These are phyloP conservation scores for Propithecus deckenii DNA, from an alignment of 2,797 vertebrate species.

Conservation along the genomic window DNA sequence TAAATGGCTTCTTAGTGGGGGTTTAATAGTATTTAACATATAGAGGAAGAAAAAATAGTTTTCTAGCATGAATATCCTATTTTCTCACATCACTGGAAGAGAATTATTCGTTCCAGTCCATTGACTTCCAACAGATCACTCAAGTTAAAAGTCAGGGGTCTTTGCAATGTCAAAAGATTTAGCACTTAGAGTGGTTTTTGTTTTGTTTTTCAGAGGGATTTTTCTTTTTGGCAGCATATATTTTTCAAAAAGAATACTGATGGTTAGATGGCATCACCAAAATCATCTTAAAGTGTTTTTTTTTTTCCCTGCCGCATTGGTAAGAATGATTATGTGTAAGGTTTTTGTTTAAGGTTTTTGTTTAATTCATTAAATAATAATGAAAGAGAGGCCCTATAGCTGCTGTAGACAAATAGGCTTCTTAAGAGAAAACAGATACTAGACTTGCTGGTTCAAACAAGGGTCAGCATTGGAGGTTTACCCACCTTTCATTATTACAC, in stretches of 20 bases:
- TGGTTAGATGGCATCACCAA: background rate
- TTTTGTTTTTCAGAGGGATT: constrained; percentile 18
- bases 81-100: constrained; percentile 77
- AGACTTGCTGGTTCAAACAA: constrained; percentile 52
- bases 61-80: constrained; percentile 80
- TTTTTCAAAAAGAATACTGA: constrained; percentile 39
- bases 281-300: background rate
- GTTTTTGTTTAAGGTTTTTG: background rate
- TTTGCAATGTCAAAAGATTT: constrained; percentile 77
- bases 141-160: constrained; percentile 82
- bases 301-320: background rate
- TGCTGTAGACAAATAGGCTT: constrained; percentile 15
- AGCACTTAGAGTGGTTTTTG: constrained; percentile 56
- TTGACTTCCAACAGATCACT: constrained; percentile 80
- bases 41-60: constrained; percentile 65
- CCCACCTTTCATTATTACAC: background rate
- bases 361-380: background rate
- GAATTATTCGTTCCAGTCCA: constrained; percentile 81
- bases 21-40: constrained; percentile 78
- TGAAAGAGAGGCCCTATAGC: constrained; percentile 1
- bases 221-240: background rate
- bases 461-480: background rate
- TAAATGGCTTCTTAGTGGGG: constrained; percentile 73
- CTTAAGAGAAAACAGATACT: constrained; percentile 59
- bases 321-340: constrained; percentile 55